phyloP scores from a whole-genome alignment of 2,113 vertebrate species.

The Megaptera novaeangliae region DNA sequence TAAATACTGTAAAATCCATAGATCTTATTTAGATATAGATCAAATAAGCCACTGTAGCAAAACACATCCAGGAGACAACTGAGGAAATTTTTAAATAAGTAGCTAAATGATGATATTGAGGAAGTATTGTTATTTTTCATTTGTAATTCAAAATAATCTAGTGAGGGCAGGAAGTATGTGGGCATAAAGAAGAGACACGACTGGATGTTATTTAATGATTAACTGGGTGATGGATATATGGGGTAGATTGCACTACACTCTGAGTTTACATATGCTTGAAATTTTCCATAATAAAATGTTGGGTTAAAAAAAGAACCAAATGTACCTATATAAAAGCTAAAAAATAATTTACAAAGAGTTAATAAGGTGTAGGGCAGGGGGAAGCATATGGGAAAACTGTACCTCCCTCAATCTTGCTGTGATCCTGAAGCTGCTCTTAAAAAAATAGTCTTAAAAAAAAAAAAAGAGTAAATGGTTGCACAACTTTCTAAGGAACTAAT shows the following conservation, averaged over 20 bases:
- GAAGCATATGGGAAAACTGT: neutral
- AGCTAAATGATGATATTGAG: neutral
- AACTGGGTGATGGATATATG: neutral
- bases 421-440: neutral
- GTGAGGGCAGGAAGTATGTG: neutral
- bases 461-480: neutral
- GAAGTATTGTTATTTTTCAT: neutral
- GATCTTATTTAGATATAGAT: neutral
- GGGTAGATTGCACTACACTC: neutral
- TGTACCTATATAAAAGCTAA: neutral
- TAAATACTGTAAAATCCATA: neutral
- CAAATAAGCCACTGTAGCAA: neutral
- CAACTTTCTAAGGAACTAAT: neutral
- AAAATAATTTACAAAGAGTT: neutral
- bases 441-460: neutral
- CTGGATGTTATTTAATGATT: neutral
- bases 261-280: neutral
- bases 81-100: neutral
- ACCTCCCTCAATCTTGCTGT: neutral
- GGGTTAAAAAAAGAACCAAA: neutral
- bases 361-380: neutral
- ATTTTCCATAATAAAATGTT: neutral
- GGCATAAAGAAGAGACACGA: neutral
- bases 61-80: neutral
- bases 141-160: neutral